A percentile compares a stretch with the other conserved stretches of the same genome.
Evolutionary conservation across 2,888 invertebrate species (phyloP).

Genomic region (Drosophila paucipuncta): DNA sequence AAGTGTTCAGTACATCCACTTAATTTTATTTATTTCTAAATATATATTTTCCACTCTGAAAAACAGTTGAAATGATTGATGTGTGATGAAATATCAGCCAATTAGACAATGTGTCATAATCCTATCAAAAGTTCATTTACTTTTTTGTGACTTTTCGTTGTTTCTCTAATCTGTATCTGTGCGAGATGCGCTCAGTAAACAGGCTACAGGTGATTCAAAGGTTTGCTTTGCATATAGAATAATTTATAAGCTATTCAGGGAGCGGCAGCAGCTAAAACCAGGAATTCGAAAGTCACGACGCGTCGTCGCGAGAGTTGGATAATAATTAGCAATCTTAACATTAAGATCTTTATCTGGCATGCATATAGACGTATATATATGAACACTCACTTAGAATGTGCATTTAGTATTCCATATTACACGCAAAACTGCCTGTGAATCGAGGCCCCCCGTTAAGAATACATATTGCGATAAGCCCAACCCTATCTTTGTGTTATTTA

Average conservation of each 20-base stretch:
- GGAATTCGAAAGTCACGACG: neutral
- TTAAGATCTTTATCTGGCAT: neutral
- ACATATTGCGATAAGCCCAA: slow-evolving; percentile 16
- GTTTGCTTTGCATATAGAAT: slow-evolving; percentile 40
- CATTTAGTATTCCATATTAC: neutral
- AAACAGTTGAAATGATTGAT: neutral
- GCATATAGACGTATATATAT: neutral
- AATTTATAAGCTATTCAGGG: slow-evolving; percentile 32
- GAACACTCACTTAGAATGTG: neutral
- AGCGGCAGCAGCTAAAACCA: slow-evolving; percentile 25
- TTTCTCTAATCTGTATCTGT: slow-evolving; percentile 5
- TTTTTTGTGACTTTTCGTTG: neutral
- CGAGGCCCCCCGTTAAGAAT: neutral
- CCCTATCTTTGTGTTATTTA: slow-evolving; percentile 54
- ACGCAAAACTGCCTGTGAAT: neutral
- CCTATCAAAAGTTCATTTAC: neutral
- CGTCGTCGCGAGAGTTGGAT: neutral
- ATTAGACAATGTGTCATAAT: neutral
- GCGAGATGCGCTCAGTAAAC: slow-evolving; percentile 32
- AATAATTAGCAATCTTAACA: slow-evolving; percentile 1
- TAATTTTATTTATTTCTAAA: neutral
- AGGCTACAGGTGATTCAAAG: slow-evolving; percentile 2
- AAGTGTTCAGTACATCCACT: neutral
- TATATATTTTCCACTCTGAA: neutral
- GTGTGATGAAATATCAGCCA: neutral